These are phyloP conservation scores for Drosophila repleta DNA, from an alignment of 1,140 invertebrate genomes.

Conservation along the genomic window DNA sequence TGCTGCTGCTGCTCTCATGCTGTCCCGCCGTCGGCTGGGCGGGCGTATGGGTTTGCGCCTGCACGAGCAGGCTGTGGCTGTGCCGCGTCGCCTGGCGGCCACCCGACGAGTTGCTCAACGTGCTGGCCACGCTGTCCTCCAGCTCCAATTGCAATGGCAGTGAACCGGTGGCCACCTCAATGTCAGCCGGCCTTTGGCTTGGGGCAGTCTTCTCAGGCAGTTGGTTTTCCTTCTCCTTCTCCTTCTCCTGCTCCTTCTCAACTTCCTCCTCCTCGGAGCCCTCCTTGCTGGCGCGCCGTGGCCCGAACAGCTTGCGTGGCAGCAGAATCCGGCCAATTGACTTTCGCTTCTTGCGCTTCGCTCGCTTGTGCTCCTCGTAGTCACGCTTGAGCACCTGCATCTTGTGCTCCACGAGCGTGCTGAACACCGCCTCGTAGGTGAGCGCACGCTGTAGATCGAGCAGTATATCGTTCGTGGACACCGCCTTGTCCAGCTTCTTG, in stretches of 20 bases:
- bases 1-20: neutral
- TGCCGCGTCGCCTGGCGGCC: slow-evolving; percentile 33
- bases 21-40: slow-evolving; percentile 15
- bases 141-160: slow-evolving; percentile 20
- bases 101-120: slow-evolving; percentile 73
- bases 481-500: slow-evolving; percentile 82
- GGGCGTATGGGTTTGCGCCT: slow-evolving; percentile 71
- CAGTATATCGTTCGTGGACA: slow-evolving; percentile 79
- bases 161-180: slow-evolving; percentile 50
- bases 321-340: slow-evolving; percentile 76
- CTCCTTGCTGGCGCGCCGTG: slow-evolving; percentile 52
- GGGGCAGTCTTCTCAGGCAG: slow-evolving; percentile 27
- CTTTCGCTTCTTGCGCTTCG: slow-evolving; percentile 72
- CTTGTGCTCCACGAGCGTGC: slow-evolving; percentile 79
- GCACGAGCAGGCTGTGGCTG: slow-evolving; percentile 66
- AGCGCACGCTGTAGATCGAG: slow-evolving; percentile 71
- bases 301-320: slow-evolving; percentile 65
- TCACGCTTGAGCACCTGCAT: slow-evolving; percentile 81
- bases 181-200: slow-evolving; percentile 41
- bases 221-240: slow-evolving; percentile 1
- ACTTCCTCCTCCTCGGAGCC: slow-evolving; percentile 28
- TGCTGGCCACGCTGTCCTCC: slow-evolving; percentile 78
- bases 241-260: neutral
- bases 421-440: slow-evolving; percentile 80
- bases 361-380: slow-evolving; percentile 77